Percentiles rank a stretch among this genome's conserved stretches.
Conservation (phyloP, 2,888 invertebrate genomes). For the Gari tellinella region DNA sequence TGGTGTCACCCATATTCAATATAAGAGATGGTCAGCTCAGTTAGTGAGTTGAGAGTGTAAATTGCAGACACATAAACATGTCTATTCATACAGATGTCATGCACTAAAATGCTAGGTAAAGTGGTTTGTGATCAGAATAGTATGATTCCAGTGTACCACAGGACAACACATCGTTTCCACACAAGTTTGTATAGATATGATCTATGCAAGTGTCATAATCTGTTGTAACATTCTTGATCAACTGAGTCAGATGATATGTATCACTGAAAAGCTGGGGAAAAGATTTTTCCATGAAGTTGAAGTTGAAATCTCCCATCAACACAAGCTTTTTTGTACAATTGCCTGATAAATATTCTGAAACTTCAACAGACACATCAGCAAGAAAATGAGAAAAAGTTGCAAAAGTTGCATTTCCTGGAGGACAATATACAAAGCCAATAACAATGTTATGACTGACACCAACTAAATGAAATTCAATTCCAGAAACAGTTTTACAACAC, state of each 20-base stretch:
- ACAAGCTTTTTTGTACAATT: slow-evolving; percentile 1
- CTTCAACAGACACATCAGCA: neutral
- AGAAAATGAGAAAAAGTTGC: neutral
- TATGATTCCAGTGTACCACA: slow-evolving; percentile 48
- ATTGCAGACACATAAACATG: too few relatives aligned
- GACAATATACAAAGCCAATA: slow-evolving; percentile 19
- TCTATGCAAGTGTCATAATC: slow-evolving; percentile 43
- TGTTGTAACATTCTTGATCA: slow-evolving; percentile 25
- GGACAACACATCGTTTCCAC: neutral
- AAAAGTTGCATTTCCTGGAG: slow-evolving; percentile 4
- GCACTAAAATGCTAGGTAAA: slow-evolving; percentile 16
- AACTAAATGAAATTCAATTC: slow-evolving; percentile 13
- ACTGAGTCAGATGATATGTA: slow-evolving; percentile 11
- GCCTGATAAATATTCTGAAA: neutral
- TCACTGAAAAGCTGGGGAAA: neutral
- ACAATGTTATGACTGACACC: neutral
- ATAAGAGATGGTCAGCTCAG: too few relatives aligned
- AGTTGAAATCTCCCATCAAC: slow-evolving; percentile 37
- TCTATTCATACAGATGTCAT: too few relatives aligned
- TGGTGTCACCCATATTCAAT: too few relatives aligned
- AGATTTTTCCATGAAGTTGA: slow-evolving; percentile 1
- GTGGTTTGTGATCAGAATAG: slow-evolving; percentile 52
- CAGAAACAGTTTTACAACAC: neutral
- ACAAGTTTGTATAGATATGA: slow-evolving; percentile 40
- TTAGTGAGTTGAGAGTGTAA: too few relatives aligned